Evolutionary conservation across 1,140 invertebrate genomes (phyloP).

Genomic region (Rhopalosiphum padi): DNA sequence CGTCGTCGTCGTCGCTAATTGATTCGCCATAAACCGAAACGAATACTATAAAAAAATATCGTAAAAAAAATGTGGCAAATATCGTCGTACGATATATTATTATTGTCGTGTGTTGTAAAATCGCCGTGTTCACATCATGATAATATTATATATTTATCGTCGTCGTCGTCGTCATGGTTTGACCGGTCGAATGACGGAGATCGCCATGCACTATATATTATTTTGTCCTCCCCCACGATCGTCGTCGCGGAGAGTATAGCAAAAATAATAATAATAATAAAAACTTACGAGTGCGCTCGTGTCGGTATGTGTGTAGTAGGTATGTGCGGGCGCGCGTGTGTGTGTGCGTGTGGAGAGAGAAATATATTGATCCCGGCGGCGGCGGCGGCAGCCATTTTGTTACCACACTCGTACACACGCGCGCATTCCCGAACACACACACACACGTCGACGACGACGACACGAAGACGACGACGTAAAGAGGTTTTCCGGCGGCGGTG

Average conservation of each 20-base stretch:
- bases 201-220: too few species aligned
- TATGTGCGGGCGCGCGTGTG: background rate
- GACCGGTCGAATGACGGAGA: background rate
- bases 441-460: background rate
- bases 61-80: background rate
- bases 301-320: background rate
- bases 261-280: background rate
- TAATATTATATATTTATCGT: too few species aligned
- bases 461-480: background rate
- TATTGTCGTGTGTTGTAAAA: too few species aligned
- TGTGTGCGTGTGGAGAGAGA: background rate
- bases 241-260: background rate
- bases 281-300: background rate
- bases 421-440: constrained; percentile 37
- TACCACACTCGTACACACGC: constrained; percentile 35
- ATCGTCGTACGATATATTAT: background rate
- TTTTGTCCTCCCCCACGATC: background rate
- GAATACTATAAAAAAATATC: background rate
- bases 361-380: constrained; percentile 35
- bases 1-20: background rate
- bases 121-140: too few species aligned
- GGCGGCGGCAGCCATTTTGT: constrained; percentile 43
- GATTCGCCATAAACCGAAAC: background rate
- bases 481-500: constrained; percentile 5
- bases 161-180: too few species aligned